Evolutionary conservation across 2,888 invertebrate species (phyloP).

Genomic region (Gortyna flavago): DNA sequence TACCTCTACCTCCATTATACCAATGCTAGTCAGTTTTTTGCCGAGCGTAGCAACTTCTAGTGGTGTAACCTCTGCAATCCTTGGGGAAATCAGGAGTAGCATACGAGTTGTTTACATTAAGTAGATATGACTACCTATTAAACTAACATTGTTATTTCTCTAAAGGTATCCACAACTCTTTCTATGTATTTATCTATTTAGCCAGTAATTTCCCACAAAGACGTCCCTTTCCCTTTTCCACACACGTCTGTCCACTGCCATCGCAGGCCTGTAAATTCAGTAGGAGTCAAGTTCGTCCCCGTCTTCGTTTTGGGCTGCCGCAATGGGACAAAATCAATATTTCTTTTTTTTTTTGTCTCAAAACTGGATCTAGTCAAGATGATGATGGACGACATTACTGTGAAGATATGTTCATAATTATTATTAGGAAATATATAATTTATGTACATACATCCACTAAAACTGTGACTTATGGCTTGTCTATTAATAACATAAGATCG

Average conservation of each 20-base stretch:
- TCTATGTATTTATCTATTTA: background rate
- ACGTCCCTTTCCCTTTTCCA: background rate
- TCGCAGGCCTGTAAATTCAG: background rate
- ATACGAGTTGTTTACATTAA: constrained; percentile 19
- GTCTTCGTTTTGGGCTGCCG: background rate
- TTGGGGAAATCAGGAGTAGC: constrained; percentile 32
- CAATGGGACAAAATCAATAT: background rate
- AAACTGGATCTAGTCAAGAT: too few species aligned
- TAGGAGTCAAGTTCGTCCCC: background rate
- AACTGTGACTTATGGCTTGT: background rate
- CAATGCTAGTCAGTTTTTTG: constrained; percentile 13
- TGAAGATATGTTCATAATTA: too few species aligned
- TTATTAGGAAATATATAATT: background rate
- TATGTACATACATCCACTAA: background rate
- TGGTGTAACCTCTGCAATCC: constrained; percentile 15
- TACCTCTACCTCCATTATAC: background rate
- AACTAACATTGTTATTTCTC: constrained; percentile 2
- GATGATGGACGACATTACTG: background rate
- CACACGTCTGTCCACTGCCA: background rate
- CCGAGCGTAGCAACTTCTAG: constrained; percentile 8
- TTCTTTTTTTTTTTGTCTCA: background rate
- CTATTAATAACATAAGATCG: background rate
- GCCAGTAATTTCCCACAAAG: background rate
- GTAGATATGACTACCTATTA: background rate
- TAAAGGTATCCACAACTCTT: background rate